phyloP scores from a whole-genome alignment of 2,797 vertebrate genomes.

The Columba guinea region DNA sequence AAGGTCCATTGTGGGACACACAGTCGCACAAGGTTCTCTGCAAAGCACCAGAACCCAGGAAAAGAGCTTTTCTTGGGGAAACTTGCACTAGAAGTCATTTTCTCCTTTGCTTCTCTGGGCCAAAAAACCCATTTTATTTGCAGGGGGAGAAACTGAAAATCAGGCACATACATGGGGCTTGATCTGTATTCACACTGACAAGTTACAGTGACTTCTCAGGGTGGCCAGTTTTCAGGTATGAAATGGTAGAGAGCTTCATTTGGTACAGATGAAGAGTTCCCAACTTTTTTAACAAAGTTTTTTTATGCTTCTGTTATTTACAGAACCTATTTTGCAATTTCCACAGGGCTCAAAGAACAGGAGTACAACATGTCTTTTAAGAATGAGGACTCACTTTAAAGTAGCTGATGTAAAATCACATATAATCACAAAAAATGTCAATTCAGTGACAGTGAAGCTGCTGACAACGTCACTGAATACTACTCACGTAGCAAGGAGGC shows the following conservation, averaged over 20 bases:
- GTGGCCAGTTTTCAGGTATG: neutral
- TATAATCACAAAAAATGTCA: neutral
- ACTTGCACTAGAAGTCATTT: neutral
- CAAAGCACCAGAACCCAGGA: neutral
- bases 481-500: neutral
- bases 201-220: accelerated
- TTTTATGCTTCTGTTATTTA: neutral
- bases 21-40: neutral
- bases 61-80: neutral
- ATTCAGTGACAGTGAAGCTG: neutral
- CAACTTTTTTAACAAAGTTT: neutral
- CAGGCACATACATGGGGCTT: neutral
- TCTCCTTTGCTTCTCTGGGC: neutral
- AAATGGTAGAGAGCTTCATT: neutral
- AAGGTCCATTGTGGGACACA: neutral
- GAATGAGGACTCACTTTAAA: neutral
- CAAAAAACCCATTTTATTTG: neutral
- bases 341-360: neutral
- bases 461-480: neutral
- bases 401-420: neutral
- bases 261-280: neutral
- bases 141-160: neutral
- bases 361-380: neutral
- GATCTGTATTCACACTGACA: neutral
- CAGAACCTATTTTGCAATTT: neutral